A percentile compares a stretch with the other conserved stretches of the same genome.
Evolutionary conservation across 2,797 vertebrate genomes (phyloP).

Genomic region (Champsocephalus gunnari): DNA sequence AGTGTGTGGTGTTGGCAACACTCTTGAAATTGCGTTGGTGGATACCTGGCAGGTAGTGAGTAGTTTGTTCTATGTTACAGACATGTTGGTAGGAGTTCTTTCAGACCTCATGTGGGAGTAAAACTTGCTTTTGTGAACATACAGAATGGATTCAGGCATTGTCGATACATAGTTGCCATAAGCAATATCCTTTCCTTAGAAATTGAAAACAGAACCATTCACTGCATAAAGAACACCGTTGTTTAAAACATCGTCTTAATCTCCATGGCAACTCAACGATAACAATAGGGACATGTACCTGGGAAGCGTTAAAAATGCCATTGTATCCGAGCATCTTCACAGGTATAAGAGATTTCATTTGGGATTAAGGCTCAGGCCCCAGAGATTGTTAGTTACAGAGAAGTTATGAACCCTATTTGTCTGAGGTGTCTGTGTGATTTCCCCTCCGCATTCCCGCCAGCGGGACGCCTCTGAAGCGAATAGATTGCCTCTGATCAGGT

Average conservation of each 20-base stretch:
- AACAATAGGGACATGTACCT: conserved; percentile 53
- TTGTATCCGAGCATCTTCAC: conserved; percentile 58
- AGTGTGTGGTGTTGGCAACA: conserved; percentile 30
- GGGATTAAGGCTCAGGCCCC: conserved; percentile 52
- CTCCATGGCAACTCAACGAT: conserved; percentile 53
- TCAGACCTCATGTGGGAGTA: conserved; percentile 26
- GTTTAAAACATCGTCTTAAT: conserved; percentile 45
- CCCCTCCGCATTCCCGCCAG: conserved; percentile 38
- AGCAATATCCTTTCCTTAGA: conserved; percentile 36
- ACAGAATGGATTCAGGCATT: not conserved
- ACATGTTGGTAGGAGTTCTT: conserved; percentile 31
- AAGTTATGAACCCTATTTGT: conserved; percentile 74
- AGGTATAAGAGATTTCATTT: conserved; percentile 69
- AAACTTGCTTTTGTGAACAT: conserved; percentile 15
- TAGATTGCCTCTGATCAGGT: conserved; percentile 71
- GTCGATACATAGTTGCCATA: conserved; percentile 24
- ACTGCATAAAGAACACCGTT: conserved; percentile 14
- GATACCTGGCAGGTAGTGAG: conserved; percentile 28
- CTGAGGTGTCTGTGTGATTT: conserved; percentile 65
- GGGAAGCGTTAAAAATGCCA: conserved; percentile 45
- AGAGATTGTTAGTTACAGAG: conserved; percentile 52
- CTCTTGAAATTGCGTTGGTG: conserved; percentile 26
- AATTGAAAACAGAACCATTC: conserved; percentile 39
- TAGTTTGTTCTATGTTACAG: conserved; percentile 22
- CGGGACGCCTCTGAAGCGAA: conserved; percentile 42